Conservation (phyloP, 2,797 vertebrate species). For the Streptopelia turtur region DNA sequence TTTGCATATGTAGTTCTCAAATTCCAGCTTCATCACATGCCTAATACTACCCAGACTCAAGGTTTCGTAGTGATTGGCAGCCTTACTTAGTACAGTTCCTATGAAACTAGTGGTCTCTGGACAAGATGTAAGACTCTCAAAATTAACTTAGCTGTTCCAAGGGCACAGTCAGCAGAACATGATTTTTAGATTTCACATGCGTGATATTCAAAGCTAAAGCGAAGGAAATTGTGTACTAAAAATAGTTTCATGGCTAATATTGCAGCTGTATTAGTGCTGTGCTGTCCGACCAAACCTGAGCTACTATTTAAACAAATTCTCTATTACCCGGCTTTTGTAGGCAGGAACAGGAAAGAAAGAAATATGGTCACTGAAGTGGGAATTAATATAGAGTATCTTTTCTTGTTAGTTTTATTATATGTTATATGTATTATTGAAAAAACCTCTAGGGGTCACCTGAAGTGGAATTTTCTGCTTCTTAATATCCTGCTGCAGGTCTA, state of each 20-base stretch:
- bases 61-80: not conserved
- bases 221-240: constrained; percentile 42
- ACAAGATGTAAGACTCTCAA: not conserved
- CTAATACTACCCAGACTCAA: not conserved
- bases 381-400: constrained; percentile 17
- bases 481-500: constrained; percentile 56
- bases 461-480: constrained; percentile 46
- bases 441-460: not conserved
- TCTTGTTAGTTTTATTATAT: constrained; percentile 51
- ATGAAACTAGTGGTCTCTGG: not conserved
- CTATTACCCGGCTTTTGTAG: not conserved
- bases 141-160: not conserved
- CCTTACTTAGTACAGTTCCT: not conserved
- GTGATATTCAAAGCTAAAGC: not conserved
- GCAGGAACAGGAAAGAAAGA: constrained; percentile 28
- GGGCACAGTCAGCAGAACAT: not conserved
- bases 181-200: constrained; percentile 1
- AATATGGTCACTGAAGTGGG: constrained; percentile 17
- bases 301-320: not conserved
- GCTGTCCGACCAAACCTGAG: not conserved
- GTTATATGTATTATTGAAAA: constrained; percentile 47
- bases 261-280: constrained; percentile 14
- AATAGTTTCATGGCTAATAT: not conserved
- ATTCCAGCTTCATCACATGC: not conserved
- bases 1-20: not conserved